A percentile compares a stretch with the other conserved stretches of the same genome.
These are phyloP conservation scores for Aleiodes leptofemur DNA, from an alignment of 2,888 invertebrate species.

Conservation along the genomic window DNA sequence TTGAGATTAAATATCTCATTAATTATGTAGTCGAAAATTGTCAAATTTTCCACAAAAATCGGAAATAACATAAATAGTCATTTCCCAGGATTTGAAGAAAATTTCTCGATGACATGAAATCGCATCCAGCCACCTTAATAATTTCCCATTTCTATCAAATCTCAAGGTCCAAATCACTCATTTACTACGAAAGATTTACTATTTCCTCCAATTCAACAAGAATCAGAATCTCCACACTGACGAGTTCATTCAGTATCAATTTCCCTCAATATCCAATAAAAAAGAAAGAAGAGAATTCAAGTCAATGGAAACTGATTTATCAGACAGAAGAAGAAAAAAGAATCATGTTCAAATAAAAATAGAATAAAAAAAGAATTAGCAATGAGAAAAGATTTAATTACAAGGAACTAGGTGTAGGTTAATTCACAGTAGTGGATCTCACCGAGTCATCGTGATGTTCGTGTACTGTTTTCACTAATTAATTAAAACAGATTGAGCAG, in stretches of 20 bases:
- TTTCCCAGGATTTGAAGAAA: too few species aligned
- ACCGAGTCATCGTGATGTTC: conserved; percentile 30
- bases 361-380: conserved; percentile 33
- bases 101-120: too few species aligned
- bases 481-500: conserved; percentile 55
- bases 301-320: conserved; percentile 22
- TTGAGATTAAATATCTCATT: too few species aligned
- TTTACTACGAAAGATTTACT: too few species aligned
- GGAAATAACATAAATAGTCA: too few species aligned
- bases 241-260: background rate
- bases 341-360: conserved; percentile 21
- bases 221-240: too few species aligned
- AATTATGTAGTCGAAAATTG: too few species aligned
- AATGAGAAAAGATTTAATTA: conserved; percentile 49
- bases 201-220: too few species aligned
- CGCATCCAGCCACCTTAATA: too few species aligned
- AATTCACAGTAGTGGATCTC: conserved; percentile 47
- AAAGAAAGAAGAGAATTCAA: background rate
- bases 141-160: too few species aligned
- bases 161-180: too few species aligned
- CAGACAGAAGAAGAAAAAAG: conserved; percentile 30
- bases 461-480: conserved; percentile 51
- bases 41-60: too few species aligned
- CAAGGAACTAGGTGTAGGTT: conserved; percentile 50
- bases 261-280: background rate